Evolutionary conservation across 2,888 invertebrate species (phyloP).

Genomic region (Acleris emargana): DNA sequence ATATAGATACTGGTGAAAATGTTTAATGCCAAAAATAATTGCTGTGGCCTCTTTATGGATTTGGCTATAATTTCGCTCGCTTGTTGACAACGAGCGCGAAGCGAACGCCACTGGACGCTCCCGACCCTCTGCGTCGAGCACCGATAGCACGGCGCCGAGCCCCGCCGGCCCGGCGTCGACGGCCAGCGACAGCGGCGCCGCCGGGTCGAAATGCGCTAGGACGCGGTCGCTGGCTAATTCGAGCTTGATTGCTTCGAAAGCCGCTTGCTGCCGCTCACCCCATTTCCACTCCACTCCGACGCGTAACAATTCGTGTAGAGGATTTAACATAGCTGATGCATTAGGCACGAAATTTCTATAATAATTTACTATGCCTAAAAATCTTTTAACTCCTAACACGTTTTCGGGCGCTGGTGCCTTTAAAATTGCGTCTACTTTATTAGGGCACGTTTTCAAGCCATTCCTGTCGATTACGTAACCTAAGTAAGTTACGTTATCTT

Average conservation of each 20-base stretch:
- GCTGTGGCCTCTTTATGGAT: constrained; percentile 40
- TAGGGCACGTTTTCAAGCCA: constrained; percentile 16
- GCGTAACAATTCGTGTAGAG: constrained; percentile 31
- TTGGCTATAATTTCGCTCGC: constrained; percentile 39
- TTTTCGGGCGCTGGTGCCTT: constrained; percentile 16
- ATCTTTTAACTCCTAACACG: constrained; percentile 15
- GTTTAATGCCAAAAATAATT: constrained; percentile 34
- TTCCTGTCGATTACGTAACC: constrained; percentile 24
- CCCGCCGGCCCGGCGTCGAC: constrained; percentile 42
- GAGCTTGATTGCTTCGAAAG: constrained; percentile 13
- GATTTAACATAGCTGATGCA: constrained; percentile 23
- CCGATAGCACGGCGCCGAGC: constrained; percentile 40
- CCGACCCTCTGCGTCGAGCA: constrained; percentile 23
- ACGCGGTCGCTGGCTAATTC: constrained; percentile 30
- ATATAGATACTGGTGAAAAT: constrained; percentile 41
- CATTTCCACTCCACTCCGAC: constrained; percentile 24
- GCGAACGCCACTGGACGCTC: constrained; percentile 39
- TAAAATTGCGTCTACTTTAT: constrained; percentile 28
- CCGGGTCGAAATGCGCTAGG: constrained; percentile 31
- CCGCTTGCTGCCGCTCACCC: constrained; percentile 19
- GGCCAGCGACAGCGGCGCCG: constrained; percentile 34
- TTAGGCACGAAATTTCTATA: constrained; percentile 35
- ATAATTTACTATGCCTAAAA: constrained; percentile 36
- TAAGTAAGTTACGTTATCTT: constrained; percentile 24
- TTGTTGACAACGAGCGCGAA: constrained; percentile 36